Conservation (phyloP, 2,797 vertebrate genomes). For the Nannoperca australis region DNA sequence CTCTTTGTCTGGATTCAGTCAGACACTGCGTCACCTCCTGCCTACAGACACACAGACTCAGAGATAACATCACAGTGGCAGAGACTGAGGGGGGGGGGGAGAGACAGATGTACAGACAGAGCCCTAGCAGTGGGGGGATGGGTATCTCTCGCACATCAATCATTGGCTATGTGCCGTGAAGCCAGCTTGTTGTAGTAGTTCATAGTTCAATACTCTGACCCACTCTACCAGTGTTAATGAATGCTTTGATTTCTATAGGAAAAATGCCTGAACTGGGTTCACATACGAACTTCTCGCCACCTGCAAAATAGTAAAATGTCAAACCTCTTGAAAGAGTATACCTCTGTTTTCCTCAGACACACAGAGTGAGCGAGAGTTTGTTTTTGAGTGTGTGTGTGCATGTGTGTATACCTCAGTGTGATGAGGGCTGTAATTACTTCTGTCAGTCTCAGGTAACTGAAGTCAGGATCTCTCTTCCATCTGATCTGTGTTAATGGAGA, state of each 20-base stretch:
- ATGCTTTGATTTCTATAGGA: conserved; percentile 49
- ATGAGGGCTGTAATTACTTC: conserved; percentile 71
- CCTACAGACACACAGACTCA: conserved; percentile 90
- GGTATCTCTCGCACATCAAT: conserved; percentile 86
- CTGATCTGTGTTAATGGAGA: conserved; percentile 47
- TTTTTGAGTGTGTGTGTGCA: neutral
- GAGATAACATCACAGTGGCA: conserved; percentile 90
- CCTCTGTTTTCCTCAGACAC: conserved; percentile 27
- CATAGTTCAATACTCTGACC: conserved; percentile 76
- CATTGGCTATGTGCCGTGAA: conserved; percentile 78
- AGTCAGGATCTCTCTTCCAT: conserved; percentile 56
- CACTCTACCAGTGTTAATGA: conserved; percentile 61
- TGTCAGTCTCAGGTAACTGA: conserved; percentile 73
- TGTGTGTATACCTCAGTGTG: conserved; percentile 40
- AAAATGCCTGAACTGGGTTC: conserved; percentile 58
- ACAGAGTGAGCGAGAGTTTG: conserved; percentile 2
- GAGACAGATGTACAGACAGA: conserved; percentile 91
- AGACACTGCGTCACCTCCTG: conserved; percentile 92
- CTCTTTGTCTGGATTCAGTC: conserved; percentile 90
- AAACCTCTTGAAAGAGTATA: conserved; percentile 33
- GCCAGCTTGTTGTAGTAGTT: conserved; percentile 78
- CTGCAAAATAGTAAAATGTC: conserved; percentile 29
- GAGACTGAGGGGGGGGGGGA: conserved; percentile 74
- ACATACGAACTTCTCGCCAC: conserved; percentile 43
- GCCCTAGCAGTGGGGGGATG: conserved; percentile 80